A percentile compares a stretch with the other conserved stretches of the same genome.
phyloP scores from a whole-genome alignment of 2,797 vertebrate genomes.

The Anomalospiza imberbis region DNA sequence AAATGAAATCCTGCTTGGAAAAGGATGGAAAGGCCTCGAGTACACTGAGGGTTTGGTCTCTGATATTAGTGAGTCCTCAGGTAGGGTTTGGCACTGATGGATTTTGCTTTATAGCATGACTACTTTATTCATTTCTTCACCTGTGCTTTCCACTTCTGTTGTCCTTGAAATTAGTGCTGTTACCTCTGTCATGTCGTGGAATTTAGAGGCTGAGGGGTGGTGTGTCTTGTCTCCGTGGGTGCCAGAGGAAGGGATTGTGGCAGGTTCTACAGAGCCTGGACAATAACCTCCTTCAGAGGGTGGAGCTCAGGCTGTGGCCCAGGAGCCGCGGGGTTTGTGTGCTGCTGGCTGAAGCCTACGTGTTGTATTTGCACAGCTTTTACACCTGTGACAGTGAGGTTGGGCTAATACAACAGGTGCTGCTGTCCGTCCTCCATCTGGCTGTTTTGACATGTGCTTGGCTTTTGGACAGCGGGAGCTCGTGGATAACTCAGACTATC shows the following conservation, averaged over 20 bases:
- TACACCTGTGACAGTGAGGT: background rate
- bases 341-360: background rate
- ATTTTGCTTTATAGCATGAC: background rate
- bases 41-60: background rate
- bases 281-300: background rate
- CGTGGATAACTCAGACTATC: background rate
- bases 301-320: background rate
- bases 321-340: background rate
- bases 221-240: fast-evolving
- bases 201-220: background rate
- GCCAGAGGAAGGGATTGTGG: background rate
- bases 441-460: background rate
- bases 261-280: background rate
- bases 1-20: background rate
- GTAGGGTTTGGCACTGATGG: background rate
- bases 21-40: background rate
- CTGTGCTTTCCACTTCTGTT: background rate
- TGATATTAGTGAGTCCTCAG: background rate
- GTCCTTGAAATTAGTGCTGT: background rate
- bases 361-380: background rate
- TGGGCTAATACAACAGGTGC: background rate
- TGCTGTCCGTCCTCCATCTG: background rate
- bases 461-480: background rate
- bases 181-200: fast-evolving
- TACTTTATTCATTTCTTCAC: background rate